phyloP scores from a whole-genome alignment of 2,888 invertebrate genomes.

The Tricholauxania praeusta region DNA sequence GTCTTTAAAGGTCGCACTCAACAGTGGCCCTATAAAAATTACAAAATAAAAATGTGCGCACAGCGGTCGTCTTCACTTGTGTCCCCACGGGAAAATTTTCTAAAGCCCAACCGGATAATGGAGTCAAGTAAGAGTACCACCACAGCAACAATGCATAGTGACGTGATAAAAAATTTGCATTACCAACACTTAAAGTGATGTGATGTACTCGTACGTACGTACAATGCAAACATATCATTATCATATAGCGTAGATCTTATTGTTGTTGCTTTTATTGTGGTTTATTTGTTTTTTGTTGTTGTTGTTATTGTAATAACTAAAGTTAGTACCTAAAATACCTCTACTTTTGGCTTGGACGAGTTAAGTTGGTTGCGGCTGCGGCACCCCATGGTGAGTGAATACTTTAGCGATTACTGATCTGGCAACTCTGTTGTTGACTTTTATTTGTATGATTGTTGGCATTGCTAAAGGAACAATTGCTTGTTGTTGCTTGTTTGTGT shows the following conservation, averaged over 20 bases:
- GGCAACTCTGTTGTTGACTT: conserved; percentile 42
- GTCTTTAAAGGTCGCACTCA: too few species aligned
- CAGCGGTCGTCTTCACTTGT: conserved; percentile 8
- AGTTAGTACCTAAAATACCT: too few species aligned
- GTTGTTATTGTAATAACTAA: too few species aligned
- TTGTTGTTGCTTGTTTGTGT: conserved; percentile 15
- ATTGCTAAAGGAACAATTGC: conserved; percentile 7
- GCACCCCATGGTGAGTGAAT: conserved; percentile 54
- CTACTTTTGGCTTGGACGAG: too few species aligned
- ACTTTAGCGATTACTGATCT: conserved; percentile 52
- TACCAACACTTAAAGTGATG: conserved; percentile 36
- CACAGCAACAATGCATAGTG: conserved; percentile 31
- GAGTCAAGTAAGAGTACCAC: background rate
- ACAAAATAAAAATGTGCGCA: background rate
- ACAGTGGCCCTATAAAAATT: too few species aligned
- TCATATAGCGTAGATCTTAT: conserved; percentile 1
- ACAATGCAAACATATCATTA: background rate
- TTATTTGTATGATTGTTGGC: conserved; percentile 35
- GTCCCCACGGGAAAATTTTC: too few species aligned
- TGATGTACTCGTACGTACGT: background rate
- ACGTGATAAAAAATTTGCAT: conserved; percentile 45
- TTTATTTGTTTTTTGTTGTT: too few species aligned
- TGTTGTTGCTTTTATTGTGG: too few species aligned
- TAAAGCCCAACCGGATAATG: too few species aligned
- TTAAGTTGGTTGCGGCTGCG: conserved; percentile 45